Conservation (phyloP, 2,113 vertebrate genomes). For the Turdus rufiventris region DNA sequence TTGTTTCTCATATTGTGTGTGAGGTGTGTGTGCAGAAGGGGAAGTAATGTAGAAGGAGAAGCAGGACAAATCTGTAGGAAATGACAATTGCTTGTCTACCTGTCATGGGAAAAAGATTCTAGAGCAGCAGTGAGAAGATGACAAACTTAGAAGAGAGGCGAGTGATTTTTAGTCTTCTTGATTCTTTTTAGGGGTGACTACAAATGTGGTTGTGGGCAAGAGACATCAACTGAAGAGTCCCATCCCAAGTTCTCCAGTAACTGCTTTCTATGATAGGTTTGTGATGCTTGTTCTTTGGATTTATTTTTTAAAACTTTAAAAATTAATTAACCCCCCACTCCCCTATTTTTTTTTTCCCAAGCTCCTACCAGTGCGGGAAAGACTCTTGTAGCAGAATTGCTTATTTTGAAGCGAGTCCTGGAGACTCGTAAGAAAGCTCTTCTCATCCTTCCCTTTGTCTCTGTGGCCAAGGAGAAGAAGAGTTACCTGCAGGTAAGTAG, state of each 20-base stretch:
- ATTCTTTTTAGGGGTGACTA: not conserved
- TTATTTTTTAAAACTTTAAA: not conserved
- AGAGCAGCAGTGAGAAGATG: not conserved
- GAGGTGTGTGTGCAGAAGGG: not conserved
- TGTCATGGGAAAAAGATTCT: not conserved
- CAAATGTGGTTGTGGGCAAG: not conserved
- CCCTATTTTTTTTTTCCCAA: fast-evolving
- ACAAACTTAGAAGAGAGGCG: not conserved
- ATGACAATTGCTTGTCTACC: not conserved
- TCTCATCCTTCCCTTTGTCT: slow-evolving; percentile 94
- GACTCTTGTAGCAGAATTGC: slow-evolving; percentile 92
- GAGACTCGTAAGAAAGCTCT: slow-evolving; percentile 92
- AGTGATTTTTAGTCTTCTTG: not conserved
- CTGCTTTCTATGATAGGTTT: not conserved
- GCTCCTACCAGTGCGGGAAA: slow-evolving; percentile 98
- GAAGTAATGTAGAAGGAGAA: not conserved
- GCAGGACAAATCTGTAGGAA: not conserved
- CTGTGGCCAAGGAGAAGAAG: slow-evolving; percentile 97
- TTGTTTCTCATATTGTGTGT: not conserved
- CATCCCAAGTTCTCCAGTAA: not conserved
- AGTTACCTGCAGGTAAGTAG: slow-evolving; percentile 87
- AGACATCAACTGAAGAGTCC: not conserved
- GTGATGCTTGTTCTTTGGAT: not conserved
- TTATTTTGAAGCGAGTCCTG: slow-evolving; percentile 91
- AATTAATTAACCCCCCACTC: not conserved